Evolutionary conservation across 2,113 vertebrate species (phyloP).

Genomic region (Cryptomyrus ogoouensis): DNA sequence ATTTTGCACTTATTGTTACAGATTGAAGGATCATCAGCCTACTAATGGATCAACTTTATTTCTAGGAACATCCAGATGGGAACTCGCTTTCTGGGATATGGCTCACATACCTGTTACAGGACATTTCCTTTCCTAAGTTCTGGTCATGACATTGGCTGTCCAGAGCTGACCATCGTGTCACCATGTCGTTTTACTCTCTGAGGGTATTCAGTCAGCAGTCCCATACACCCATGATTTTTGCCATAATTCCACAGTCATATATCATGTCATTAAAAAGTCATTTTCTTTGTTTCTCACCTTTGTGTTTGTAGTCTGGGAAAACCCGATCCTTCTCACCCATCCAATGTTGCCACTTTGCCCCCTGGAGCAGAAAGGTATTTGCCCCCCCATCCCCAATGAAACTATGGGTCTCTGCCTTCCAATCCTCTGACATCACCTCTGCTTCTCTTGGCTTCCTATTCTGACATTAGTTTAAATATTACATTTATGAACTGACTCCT

Average conservation of each 20-base stretch:
- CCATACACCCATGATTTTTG: background rate
- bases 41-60: background rate
- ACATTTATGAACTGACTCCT: background rate
- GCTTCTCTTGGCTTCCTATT: background rate
- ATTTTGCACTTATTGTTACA: background rate
- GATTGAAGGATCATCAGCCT: background rate
- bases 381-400: constrained; percentile 16
- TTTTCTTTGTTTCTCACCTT: constrained; percentile 55
- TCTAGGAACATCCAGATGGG: background rate
- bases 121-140: background rate
- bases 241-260: constrained; percentile 6
- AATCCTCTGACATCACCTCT: background rate
- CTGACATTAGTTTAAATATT: background rate
- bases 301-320: constrained; percentile 87
- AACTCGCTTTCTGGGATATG: background rate
- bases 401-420: background rate
- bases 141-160: background rate
- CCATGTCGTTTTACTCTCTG: background rate
- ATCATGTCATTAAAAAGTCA: constrained; percentile 28
- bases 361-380: constrained; percentile 98
- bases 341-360: constrained; percentile 95
- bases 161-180: background rate
- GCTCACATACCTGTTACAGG: too few relatives aligned
- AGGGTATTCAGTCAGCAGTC: background rate
- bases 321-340: constrained; percentile 83